phyloP scores from a whole-genome alignment of 2,113 vertebrate species.

The Gnathonemus longibarbis region DNA sequence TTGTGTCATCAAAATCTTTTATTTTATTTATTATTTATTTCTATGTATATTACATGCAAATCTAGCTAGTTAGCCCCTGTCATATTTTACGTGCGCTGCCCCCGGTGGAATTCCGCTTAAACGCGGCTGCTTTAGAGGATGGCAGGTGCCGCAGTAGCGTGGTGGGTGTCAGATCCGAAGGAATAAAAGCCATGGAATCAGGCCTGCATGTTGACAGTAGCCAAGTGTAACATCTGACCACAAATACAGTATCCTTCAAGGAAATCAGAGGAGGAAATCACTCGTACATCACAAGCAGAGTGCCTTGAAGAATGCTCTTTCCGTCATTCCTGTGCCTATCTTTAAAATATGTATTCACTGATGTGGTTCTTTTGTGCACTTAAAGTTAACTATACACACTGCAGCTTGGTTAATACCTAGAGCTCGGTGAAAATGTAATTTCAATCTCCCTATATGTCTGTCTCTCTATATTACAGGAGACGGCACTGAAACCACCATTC shows the following conservation, averaged over 20 bases:
- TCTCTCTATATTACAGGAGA: constrained; percentile 81
- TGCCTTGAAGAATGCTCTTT: constrained; percentile 65
- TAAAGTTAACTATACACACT: constrained; percentile 51
- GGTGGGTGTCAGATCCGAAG: constrained; percentile 59
- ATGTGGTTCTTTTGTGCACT: constrained; percentile 38
- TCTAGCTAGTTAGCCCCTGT: background rate
- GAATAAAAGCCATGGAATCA: constrained; percentile 46
- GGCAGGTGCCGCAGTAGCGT: constrained; percentile 62
- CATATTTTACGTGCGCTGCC: background rate
- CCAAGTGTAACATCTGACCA: constrained; percentile 52
- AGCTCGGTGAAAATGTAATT: constrained; percentile 68
- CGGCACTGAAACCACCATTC: constrained; percentile 76
- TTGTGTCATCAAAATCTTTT: background rate
- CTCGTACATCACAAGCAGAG: constrained; percentile 40
- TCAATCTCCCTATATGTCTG: constrained; percentile 77
- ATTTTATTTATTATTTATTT: background rate
- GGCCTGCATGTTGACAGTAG: constrained; percentile 64
- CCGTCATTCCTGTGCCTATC: constrained; percentile 32
- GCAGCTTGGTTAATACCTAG: constrained; percentile 58
- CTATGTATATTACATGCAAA: background rate
- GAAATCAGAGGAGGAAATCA: constrained; percentile 54
- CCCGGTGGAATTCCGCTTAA: background rate
- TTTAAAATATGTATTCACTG: constrained; percentile 48
- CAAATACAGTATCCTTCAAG: constrained; percentile 67
- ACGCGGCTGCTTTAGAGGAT: constrained; percentile 31